A percentile compares a stretch with the other conserved stretches of the same genome.
Evolutionary conservation across 2,888 invertebrate species (phyloP).

Genomic region (Aproaerema taeniolella): DNA sequence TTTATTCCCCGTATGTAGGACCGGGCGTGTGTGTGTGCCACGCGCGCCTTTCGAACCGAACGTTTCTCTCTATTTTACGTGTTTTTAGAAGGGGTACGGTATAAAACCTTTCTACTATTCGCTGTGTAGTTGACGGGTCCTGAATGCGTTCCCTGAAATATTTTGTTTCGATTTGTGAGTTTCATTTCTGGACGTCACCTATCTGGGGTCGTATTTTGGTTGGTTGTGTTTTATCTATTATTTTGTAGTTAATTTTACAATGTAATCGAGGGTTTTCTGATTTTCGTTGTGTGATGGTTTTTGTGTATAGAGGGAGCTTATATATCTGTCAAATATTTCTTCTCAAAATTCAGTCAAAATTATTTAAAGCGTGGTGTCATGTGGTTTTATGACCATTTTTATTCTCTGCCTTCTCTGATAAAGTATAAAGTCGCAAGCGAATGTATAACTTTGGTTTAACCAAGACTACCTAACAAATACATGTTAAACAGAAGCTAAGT

Average conservation of each 20-base stretch:
- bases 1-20: conserved; percentile 69
- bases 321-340: too few relatives aligned
- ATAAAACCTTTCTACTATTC: conserved; percentile 72
- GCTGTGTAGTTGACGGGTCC: conserved; percentile 60
- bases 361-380: too few relatives aligned
- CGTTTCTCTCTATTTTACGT: conserved; percentile 66
- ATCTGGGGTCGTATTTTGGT: conserved; percentile 44
- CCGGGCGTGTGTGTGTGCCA: conserved; percentile 53
- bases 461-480: too few relatives aligned
- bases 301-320: too few relatives aligned
- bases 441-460: too few relatives aligned
- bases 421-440: too few relatives aligned
- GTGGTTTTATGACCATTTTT: too few relatives aligned
- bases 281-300: background rate
- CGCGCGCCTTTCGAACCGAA: conserved; percentile 52
- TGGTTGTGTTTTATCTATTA: conserved; percentile 2
- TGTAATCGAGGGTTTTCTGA: background rate
- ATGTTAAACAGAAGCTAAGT: too few relatives aligned
- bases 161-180: conserved; percentile 69
- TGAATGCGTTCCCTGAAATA: conserved; percentile 61
- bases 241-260: background rate
- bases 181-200: conserved; percentile 56
- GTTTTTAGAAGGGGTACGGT: conserved; percentile 75
- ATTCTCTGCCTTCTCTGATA: too few relatives aligned
- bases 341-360: too few relatives aligned